phyloP scores from a whole-genome alignment of 2,888 invertebrate species.

The Drosophila neoperkinsi region DNA sequence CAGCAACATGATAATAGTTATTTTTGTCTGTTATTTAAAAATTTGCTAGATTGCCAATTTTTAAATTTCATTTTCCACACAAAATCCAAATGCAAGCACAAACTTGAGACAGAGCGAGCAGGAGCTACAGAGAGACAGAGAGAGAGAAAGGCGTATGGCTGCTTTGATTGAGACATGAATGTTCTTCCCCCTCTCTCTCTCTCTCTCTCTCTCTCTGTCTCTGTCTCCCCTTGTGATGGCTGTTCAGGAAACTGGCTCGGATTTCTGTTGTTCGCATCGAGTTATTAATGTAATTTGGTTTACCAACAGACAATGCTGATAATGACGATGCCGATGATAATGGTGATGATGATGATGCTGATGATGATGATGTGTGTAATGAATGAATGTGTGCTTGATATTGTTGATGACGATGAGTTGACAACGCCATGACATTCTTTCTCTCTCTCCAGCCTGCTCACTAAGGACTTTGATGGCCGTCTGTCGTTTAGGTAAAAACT shows the following conservation, averaged over 20 bases:
- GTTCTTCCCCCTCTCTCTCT: neutral
- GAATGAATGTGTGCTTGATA: slow-evolving; percentile 10
- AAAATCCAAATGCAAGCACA: slow-evolving; percentile 43
- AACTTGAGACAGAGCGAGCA: slow-evolving; percentile 3
- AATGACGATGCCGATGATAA: slow-evolving; percentile 9
- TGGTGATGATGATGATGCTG: neutral
- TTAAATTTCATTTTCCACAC: slow-evolving; percentile 40
- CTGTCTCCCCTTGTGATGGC: neutral
- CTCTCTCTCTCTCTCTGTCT: neutral
- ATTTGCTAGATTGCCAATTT: slow-evolving; percentile 60
- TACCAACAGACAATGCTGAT: slow-evolving; percentile 51
- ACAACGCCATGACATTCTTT: slow-evolving; percentile 19
- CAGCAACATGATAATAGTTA: neutral
- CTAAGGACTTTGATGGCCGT: neutral
- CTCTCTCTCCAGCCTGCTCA: neutral
- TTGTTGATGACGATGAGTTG: slow-evolving; percentile 19
- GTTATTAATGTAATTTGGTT: slow-evolving; percentile 79
- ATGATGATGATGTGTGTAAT: slow-evolving; percentile 19
- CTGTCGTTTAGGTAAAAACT: slow-evolving; percentile 45
- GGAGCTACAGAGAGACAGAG: neutral
- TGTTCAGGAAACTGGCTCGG: slow-evolving; percentile 34
- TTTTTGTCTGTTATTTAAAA: slow-evolving; percentile 57
- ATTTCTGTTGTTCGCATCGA: slow-evolving; percentile 57
- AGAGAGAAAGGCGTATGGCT: neutral
- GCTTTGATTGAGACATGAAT: slow-evolving; percentile 67